A percentile compares a stretch with the other conserved stretches of the same genome.
These are phyloP conservation scores for Hydra vulgaris DNA, from an alignment of 30 jellyfish, hydroid and myxozoan species.

Conservation along the genomic window DNA sequence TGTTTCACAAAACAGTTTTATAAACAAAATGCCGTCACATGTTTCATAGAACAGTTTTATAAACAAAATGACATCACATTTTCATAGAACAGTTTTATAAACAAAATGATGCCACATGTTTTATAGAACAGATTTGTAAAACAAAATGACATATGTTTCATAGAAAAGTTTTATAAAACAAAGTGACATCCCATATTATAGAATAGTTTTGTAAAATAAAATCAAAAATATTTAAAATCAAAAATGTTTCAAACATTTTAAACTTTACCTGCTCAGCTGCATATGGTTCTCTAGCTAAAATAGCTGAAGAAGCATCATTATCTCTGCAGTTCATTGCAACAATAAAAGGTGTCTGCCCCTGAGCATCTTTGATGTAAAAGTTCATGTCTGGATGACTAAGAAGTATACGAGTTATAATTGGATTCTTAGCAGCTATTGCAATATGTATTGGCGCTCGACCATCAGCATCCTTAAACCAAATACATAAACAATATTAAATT, in stretches of 20 bases:
- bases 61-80: too few species aligned
- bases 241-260: too few species aligned
- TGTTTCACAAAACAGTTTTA: too few species aligned
- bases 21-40: too few species aligned
- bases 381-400: conserved; percentile 83
- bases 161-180: too few species aligned
- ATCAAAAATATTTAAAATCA: not conserved
- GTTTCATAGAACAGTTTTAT: too few species aligned
- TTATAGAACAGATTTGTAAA: too few species aligned
- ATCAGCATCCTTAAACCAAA: conserved; percentile 78
- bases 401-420: conserved; percentile 64
- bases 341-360: conserved; percentile 75
- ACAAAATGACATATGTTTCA: too few species aligned
- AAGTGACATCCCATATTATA: too few species aligned
- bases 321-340: conserved; percentile 88
- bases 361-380: conserved; percentile 66
- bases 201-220: too few species aligned
- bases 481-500: not conserved
- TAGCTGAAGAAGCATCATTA: conserved; percentile 79
- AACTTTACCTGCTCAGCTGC: conserved; percentile 81
- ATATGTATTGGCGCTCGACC: conserved; percentile 84
- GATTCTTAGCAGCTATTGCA: conserved; percentile 72
- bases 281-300: conserved; percentile 71
- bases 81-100: too few species aligned
- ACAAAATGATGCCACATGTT: too few species aligned